A percentile compares a stretch with the other conserved stretches of the same genome.
phyloP scores from a whole-genome alignment of 2,888 invertebrate genomes.

The Cerastis rubricosa region DNA sequence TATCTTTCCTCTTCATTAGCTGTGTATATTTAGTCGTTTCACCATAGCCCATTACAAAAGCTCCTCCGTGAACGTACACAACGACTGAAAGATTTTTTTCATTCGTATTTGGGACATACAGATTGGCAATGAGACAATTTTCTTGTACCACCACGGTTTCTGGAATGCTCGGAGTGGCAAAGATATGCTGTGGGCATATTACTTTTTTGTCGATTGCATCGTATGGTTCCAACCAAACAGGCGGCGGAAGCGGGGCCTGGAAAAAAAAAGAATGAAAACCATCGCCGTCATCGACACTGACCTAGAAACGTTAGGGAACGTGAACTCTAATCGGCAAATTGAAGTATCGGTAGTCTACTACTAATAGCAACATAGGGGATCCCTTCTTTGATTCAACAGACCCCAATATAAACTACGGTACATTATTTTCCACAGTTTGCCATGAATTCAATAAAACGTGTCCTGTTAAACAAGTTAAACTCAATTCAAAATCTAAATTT shows the following conservation, averaged over 20 bases:
- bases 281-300: too few species aligned
- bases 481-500: too few species aligned
- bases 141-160: constrained; percentile 60
- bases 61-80: constrained; percentile 75
- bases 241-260: constrained; percentile 74
- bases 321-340: too few species aligned
- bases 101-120: constrained; percentile 79
- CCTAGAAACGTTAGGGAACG: too few species aligned
- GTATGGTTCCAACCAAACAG: constrained; percentile 68
- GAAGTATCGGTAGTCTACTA: too few species aligned
- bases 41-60: constrained; percentile 68
- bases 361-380: too few species aligned
- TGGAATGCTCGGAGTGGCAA: too few species aligned
- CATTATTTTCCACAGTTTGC: too few species aligned
- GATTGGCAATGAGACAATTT: constrained; percentile 81
- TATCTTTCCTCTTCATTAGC: constrained; percentile 66
- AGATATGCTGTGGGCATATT: constrained; percentile 68
- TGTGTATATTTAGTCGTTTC: constrained; percentile 51
- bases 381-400: too few species aligned
- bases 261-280: constrained; percentile 32
- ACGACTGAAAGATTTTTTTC: constrained; percentile 70
- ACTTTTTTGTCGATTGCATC: constrained; percentile 71
- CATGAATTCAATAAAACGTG: too few species aligned
- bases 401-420: too few species aligned
- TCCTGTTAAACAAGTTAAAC: too few species aligned